phyloP scores from a whole-genome alignment of 2,113 vertebrate genomes.

The Arenaria interpres region DNA sequence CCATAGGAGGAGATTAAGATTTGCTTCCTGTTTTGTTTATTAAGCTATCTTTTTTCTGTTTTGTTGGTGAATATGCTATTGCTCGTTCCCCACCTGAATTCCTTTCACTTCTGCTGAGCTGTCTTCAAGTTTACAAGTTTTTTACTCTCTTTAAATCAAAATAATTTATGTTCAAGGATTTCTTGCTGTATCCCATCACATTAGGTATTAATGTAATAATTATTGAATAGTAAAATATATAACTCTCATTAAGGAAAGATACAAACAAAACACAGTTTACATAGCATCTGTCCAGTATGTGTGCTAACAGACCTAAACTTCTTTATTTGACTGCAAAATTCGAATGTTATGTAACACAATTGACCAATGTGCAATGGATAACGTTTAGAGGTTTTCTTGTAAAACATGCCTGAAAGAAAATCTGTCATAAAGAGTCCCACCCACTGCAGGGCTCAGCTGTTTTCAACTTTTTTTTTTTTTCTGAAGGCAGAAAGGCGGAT shows the following conservation, averaged over 20 bases:
- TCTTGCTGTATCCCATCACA: background rate
- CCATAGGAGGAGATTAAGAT: background rate
- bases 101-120: background rate
- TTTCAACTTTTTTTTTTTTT: background rate
- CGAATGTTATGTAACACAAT: background rate
- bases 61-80: conserved; percentile 26
- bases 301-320: background rate
- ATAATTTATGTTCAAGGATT: background rate
- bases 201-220: background rate
- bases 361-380: background rate
- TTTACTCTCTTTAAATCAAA: conserved; percentile 10
- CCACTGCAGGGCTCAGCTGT: background rate
- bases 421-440: background rate
- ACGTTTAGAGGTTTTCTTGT: background rate
- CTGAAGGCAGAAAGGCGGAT: background rate
- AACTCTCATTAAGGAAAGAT: background rate
- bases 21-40: background rate
- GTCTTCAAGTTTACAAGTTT: conserved; percentile 9
- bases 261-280: background rate
- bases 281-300: background rate
- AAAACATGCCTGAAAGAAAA: background rate
- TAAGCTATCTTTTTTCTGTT: background rate
- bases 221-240: background rate
- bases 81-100: conserved; percentile 3
- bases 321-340: background rate